These are phyloP conservation scores for Pantelozetes paolii DNA, from an alignment of 2,888 invertebrate genomes.

Conservation along the genomic window DNA sequence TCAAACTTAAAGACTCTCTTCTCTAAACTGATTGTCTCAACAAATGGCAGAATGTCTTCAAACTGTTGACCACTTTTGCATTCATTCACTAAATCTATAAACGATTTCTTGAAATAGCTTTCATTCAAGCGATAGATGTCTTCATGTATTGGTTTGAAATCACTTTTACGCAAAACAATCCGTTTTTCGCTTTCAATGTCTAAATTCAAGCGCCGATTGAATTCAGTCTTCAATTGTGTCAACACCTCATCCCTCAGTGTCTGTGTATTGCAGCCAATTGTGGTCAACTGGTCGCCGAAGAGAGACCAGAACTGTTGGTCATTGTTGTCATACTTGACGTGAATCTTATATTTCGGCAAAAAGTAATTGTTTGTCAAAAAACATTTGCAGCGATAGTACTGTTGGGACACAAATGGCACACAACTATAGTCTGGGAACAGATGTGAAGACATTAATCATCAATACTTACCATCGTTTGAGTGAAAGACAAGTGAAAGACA, in stretches of 20 bases:
- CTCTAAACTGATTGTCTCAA: conserved; percentile 43
- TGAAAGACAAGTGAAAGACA: too few relatives aligned
- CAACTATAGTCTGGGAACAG: too few relatives aligned
- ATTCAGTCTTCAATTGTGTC: background rate
- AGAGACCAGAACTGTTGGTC: background rate
- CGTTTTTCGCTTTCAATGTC: background rate
- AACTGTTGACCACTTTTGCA: conserved; percentile 19
- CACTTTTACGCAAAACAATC: background rate
- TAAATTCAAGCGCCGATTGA: conserved; percentile 3
- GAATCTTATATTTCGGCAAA: conserved; percentile 28
- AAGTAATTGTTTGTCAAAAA: conserved; percentile 31
- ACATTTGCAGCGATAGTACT: conserved; percentile 23
- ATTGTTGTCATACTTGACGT: conserved; percentile 22
- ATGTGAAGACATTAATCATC: too few relatives aligned
- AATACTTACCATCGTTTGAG: too few relatives aligned
- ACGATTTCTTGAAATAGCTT: background rate
- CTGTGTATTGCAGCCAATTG: background rate
- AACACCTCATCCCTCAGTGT: background rate
- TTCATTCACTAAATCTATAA: conserved; percentile 1
- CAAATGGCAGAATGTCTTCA: background rate
- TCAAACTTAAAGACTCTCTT: conserved; percentile 53
- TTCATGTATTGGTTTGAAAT: conserved; percentile 9
- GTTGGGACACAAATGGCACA: background rate
- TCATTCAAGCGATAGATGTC: conserved; percentile 9
- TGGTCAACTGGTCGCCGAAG: background rate